Conservation (phyloP, 2,888 invertebrate genomes). For the Kryphioiulus occultus region DNA sequence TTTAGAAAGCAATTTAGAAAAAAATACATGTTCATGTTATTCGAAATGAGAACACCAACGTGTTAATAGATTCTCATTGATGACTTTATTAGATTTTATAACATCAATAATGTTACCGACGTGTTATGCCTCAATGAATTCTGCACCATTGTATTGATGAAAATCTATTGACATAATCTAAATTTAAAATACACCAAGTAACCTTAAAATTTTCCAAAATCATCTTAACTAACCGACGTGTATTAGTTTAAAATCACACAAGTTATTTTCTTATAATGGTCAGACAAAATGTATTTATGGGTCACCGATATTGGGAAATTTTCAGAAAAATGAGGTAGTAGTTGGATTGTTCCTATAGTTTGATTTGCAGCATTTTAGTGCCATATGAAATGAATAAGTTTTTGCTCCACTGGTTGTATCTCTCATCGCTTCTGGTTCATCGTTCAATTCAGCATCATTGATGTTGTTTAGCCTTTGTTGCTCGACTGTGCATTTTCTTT, state of each 20-base stretch:
- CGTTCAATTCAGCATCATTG: neutral
- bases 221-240: neutral
- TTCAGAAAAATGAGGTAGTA: neutral
- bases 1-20: too few species aligned
- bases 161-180: neutral
- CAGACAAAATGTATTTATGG: neutral
- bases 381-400: neutral
- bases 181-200: neutral
- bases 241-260: neutral
- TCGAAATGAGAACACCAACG: too few species aligned
- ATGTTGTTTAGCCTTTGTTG: neutral
- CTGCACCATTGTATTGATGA: neutral
- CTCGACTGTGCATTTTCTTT: neutral
- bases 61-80: too few species aligned
- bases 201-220: neutral
- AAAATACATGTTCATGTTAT: too few species aligned
- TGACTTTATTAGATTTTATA: neutral
- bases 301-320: neutral
- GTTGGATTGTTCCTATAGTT: neutral
- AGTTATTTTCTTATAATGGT: neutral
- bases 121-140: neutral
- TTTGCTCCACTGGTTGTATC: neutral
- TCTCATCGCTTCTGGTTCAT: neutral
- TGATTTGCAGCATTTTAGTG: neutral
- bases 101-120: neutral